These are phyloP conservation scores for Hemiprocne comata DNA, from an alignment of 2,113 vertebrate species.

Conservation along the genomic window DNA sequence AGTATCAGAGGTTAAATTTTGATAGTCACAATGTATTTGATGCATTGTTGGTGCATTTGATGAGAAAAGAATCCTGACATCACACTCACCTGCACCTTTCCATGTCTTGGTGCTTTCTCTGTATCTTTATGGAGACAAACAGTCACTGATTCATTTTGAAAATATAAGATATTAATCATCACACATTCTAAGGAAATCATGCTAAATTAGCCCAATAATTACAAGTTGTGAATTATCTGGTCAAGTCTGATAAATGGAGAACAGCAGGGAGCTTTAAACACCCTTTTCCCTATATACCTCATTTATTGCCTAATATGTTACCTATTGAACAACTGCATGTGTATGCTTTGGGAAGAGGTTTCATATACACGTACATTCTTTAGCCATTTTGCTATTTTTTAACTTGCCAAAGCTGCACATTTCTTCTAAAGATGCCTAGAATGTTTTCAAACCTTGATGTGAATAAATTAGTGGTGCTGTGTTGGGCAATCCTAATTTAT, in stretches of 20 bases:
- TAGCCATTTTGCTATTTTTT: not conserved
- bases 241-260: not conserved
- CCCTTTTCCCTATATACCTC: not conserved
- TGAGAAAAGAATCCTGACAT: not conserved
- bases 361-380: not conserved
- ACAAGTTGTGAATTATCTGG: not conserved
- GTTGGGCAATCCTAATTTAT: constrained; percentile 37
- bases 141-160: not conserved
- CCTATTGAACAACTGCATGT: fast-evolving
- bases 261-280: not conserved
- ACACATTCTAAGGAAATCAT: not conserved
- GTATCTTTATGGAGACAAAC: not conserved
- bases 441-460: not conserved
- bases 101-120: not conserved
- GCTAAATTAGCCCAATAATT: constrained; percentile 26
- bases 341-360: not conserved
- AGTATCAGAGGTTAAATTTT: not conserved
- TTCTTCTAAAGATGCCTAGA: not conserved
- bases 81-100: not conserved
- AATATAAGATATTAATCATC: constrained; percentile 7
- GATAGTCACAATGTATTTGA: not conserved
- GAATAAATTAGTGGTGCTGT: constrained; percentile 32
- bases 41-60: not conserved
- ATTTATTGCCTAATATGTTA: not conserved
- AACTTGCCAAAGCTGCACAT: not conserved